A percentile compares a stretch with the other conserved stretches of the same genome.
These are phyloP conservation scores for Scomber scombrus DNA, from an alignment of 2,113 vertebrate species.

Conservation along the genomic window DNA sequence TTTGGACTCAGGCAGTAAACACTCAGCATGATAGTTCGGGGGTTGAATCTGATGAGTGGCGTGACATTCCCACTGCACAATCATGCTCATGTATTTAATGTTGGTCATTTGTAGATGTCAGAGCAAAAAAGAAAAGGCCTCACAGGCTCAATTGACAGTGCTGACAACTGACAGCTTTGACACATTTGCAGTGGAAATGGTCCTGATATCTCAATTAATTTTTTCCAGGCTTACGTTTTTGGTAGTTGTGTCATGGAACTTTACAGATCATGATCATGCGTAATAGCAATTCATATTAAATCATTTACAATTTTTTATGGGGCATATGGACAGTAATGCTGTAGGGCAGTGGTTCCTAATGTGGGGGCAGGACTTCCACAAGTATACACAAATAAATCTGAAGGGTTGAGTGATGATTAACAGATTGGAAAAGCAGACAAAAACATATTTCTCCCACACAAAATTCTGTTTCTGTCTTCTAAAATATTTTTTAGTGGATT, in stretches of 20 bases:
- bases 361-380: too few relatives aligned
- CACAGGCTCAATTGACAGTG: constrained; percentile 16
- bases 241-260: neutral
- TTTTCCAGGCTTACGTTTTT: neutral
- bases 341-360: neutral
- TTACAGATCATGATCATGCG: neutral
- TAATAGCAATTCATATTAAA: neutral
- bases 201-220: neutral
- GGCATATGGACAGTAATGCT: neutral
- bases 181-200: constrained; percentile 8
- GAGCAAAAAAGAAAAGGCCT: constrained; percentile 13
- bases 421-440: neutral
- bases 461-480: too few relatives aligned
- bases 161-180: constrained; percentile 52
- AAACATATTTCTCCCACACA: neutral
- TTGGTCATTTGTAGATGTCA: constrained; percentile 36
- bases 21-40: constrained; percentile 1
- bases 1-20: constrained; percentile 47
- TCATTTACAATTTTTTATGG: neutral
- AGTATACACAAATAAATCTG: too few relatives aligned
- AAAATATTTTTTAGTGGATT: neutral
- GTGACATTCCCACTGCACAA: constrained; percentile 38
- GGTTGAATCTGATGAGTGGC: constrained; percentile 16
- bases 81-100: constrained; percentile 47
- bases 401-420: neutral